phyloP scores from a whole-genome alignment of 1,140 invertebrate species.

The Pollicipes pollicipes region DNA sequence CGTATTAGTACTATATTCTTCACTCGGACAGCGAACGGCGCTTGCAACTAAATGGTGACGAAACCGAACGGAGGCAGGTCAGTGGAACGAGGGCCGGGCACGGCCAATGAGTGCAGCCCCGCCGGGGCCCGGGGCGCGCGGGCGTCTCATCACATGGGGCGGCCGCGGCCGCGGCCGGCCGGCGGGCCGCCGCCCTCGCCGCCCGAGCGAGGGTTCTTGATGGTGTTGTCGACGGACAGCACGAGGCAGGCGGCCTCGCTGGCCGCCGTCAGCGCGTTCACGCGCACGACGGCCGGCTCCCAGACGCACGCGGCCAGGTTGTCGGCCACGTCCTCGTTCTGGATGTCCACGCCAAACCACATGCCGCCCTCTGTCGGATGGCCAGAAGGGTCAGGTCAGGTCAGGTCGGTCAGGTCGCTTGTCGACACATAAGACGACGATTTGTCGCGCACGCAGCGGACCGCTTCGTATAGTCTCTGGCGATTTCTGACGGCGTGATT shows the following conservation, averaged over 20 bases:
- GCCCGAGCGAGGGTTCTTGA: conserved; percentile 68
- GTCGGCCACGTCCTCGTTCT: conserved; percentile 79
- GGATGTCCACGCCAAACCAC: conserved; percentile 94
- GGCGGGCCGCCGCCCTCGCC: conserved; percentile 23
- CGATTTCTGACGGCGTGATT: too few relatives aligned
- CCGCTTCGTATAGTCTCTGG: too few relatives aligned
- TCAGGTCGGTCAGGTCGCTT: too few relatives aligned
- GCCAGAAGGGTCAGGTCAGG: too few relatives aligned
- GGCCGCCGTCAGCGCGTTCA: conserved; percentile 89
- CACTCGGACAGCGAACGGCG: too few relatives aligned
- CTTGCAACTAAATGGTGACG: neutral
- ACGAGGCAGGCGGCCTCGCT: conserved; percentile 90
- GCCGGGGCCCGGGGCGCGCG: too few relatives aligned
- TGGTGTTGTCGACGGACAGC: conserved; percentile 94
- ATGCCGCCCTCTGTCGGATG: conserved; percentile 34
- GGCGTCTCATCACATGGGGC: conserved; percentile 15
- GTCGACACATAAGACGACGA: too few relatives aligned
- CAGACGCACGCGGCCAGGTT: conserved; percentile 89
- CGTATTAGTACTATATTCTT: neutral
- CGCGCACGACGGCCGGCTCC: conserved; percentile 93
- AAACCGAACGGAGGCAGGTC: too few relatives aligned
- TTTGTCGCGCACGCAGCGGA: neutral
- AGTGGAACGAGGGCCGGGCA: too few relatives aligned
- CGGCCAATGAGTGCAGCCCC: too few relatives aligned
- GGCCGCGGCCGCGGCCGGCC: conserved; percentile 19